A percentile compares a stretch with the other conserved stretches of the same genome.
phyloP scores from a whole-genome alignment of 2,888 invertebrate genomes.

The Morpho achilles region DNA sequence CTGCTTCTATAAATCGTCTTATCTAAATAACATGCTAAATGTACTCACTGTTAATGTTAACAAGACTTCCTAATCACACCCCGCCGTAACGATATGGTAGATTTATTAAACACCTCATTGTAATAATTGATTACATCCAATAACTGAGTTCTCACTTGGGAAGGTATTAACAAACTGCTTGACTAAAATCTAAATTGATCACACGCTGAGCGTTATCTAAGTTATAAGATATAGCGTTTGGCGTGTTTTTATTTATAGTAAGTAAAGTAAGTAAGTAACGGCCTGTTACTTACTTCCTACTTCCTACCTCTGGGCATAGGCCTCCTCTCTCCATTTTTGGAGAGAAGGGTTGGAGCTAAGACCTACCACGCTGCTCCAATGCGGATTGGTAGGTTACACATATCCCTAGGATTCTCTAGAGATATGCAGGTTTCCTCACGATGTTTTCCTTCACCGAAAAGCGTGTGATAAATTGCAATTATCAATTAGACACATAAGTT shows the following conservation, averaged over 20 bases:
- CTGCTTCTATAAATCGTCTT: no score
- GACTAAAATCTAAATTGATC: constrained; percentile 41
- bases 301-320: no score
- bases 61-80: constrained; percentile 10
- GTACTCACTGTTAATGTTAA: constrained; percentile 19
- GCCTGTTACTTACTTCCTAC: background rate
- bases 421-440: no score
- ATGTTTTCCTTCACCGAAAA: no score
- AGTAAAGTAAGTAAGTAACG: background rate
- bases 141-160: constrained; percentile 45
- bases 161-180: constrained; percentile 41
- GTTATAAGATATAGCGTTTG: constrained; percentile 17
- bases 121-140: constrained; percentile 50
- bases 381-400: no score
- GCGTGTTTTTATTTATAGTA: background rate
- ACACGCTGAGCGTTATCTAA: constrained; percentile 39
- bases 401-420: no score
- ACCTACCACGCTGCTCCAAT: no score
- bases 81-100: constrained; percentile 8
- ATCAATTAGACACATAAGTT: no score
- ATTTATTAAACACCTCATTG: constrained; percentile 25
- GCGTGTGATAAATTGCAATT: no score
- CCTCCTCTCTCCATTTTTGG: no score
- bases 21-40: constrained; percentile 9
- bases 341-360: no score